Percentiles rank a stretch among this genome's conserved stretches.
Conservation (phyloP, 1,140 invertebrate species). For the Sitobion miscanthi region DNA sequence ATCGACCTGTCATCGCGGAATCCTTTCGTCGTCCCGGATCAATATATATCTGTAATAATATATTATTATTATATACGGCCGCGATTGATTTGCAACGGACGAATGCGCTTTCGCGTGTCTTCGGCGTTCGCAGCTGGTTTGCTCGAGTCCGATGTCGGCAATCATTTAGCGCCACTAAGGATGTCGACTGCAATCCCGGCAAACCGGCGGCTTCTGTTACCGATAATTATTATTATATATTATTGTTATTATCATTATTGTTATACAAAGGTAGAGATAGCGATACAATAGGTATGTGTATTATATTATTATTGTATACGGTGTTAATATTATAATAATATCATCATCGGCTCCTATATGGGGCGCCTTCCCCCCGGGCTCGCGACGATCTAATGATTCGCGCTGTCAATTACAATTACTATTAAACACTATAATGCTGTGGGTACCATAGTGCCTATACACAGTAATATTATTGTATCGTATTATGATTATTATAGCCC, state of each 20-base stretch:
- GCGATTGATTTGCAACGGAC: not conserved
- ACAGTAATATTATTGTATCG: not conserved
- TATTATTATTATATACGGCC: not conserved
- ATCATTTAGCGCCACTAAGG: not conserved
- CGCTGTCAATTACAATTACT: not conserved
- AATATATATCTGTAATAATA: not conserved
- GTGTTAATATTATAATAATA: not conserved
- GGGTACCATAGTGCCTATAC: not conserved
- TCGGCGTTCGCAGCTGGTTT: not conserved
- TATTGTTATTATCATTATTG: too few relatives aligned
- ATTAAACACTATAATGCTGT: not conserved
- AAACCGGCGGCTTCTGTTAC: not conserved
- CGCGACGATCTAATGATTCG: not conserved
- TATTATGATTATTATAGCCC: not conserved
- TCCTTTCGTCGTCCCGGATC: not conserved
- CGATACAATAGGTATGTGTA: too few relatives aligned
- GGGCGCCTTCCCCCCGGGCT: too few relatives aligned
- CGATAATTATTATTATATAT: not conserved
- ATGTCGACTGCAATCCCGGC: too few relatives aligned
- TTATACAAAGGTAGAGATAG: too few relatives aligned
- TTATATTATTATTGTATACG: too few relatives aligned
- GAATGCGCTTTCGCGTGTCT: not conserved
- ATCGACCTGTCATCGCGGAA: not conserved
- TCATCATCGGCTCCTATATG: too few relatives aligned
- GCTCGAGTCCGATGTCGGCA: not conserved